Conservation (phyloP, 2,888 invertebrate genomes). For the Eustalomyia histrio region DNA sequence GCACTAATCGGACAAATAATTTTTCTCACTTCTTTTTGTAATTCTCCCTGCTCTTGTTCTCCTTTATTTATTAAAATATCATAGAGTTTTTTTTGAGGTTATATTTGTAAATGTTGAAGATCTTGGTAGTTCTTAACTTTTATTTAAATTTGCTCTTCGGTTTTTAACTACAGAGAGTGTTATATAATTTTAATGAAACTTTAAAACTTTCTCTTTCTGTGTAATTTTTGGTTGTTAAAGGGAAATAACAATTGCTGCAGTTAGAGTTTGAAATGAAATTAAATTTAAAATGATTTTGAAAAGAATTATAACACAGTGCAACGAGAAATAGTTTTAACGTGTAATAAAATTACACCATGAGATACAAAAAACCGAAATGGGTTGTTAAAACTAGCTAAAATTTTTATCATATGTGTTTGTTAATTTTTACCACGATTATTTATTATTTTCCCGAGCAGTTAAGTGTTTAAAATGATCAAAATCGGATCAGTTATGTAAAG, state of each 20-base stretch:
- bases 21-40: constrained; percentile 37
- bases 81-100: neutral
- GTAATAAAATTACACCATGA: too few relatives aligned
- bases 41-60: constrained; percentile 20
- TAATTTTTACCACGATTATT: too few relatives aligned
- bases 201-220: constrained; percentile 54
- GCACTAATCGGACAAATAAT: constrained; percentile 27
- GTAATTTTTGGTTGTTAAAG: neutral
- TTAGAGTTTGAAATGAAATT: neutral
- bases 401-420: too few relatives aligned
- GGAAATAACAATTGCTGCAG: neutral
- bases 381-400: too few relatives aligned
- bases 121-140: constrained; percentile 1
- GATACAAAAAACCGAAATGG: too few relatives aligned
- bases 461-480: too few relatives aligned
- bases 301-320: too few relatives aligned
- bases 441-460: too few relatives aligned
- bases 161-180: neutral
- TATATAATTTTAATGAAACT: constrained; percentile 44
- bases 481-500: too few relatives aligned
- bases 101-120: constrained; percentile 1
- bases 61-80: constrained; percentile 7
- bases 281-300: neutral
- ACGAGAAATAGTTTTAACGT: too few relatives aligned
- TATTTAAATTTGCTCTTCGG: neutral